These are phyloP conservation scores for Lepidotrigona ventralis DNA, from an alignment of 1,140 invertebrate species.

Conservation along the genomic window DNA sequence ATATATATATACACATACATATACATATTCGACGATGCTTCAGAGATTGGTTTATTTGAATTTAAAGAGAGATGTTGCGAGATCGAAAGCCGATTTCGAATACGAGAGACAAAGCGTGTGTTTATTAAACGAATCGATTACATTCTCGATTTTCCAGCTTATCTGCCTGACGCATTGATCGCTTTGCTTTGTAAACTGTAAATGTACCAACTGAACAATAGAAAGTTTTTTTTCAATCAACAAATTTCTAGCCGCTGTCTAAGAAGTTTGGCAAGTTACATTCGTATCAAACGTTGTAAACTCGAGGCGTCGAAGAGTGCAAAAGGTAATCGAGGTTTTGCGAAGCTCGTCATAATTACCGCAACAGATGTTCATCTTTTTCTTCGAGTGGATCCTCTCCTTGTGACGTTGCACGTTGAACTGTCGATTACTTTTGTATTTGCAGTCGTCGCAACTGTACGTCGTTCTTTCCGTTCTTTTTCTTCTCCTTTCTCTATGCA, in stretches of 20 bases:
- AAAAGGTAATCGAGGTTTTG: too few relatives aligned
- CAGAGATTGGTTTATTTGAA: constrained; percentile 2
- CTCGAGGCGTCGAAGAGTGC: too few relatives aligned
- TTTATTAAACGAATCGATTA: background rate
- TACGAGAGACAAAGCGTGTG: background rate
- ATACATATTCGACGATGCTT: too few relatives aligned
- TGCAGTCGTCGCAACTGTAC: constrained; percentile 48
- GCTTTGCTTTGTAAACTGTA: background rate
- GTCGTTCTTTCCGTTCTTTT: background rate
- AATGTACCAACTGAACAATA: background rate
- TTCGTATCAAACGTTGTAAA: background rate
- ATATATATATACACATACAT: too few relatives aligned
- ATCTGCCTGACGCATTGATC: background rate
- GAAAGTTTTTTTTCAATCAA: background rate
- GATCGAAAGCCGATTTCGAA: background rate
- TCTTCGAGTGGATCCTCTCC: constrained; percentile 49
- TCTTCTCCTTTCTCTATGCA: background rate
- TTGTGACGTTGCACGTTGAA: constrained; percentile 60
- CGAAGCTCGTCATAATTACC: constrained; percentile 39
- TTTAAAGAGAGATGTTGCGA: background rate
- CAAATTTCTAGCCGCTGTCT: background rate
- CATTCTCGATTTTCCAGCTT: background rate
- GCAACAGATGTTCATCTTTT: constrained; percentile 27
- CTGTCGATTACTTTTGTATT: constrained; percentile 44
- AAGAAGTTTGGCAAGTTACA: background rate